Conservation (phyloP, 1,140 invertebrate species). For the Drosophila subobscura region DNA sequence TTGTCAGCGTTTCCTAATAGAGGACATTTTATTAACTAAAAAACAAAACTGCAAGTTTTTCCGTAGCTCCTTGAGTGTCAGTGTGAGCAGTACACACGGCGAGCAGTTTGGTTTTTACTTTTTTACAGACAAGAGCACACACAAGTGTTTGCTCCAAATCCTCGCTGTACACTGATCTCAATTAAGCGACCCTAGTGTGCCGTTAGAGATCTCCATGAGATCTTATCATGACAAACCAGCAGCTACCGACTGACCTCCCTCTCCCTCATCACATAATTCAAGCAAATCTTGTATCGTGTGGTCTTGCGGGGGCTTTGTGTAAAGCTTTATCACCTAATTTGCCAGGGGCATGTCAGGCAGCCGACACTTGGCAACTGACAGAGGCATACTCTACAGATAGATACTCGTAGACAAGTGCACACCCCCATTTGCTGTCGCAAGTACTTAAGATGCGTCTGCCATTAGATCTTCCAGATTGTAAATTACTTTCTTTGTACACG, state of each 20-base stretch:
- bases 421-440: slow-evolving; percentile 28
- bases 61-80: slow-evolving; percentile 22
- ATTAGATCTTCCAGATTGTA: slow-evolving; percentile 29
- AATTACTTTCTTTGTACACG: slow-evolving; percentile 39
- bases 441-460: slow-evolving; percentile 8
- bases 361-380: slow-evolving; percentile 1
- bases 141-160: slow-evolving; percentile 36
- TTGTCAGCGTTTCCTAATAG: slow-evolving; percentile 1
- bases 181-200: slow-evolving; percentile 15
- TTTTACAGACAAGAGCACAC: slow-evolving; percentile 8
- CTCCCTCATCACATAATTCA: slow-evolving; percentile 59
- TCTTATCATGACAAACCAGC: slow-evolving; percentile 45
- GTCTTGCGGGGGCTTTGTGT: slow-evolving; percentile 38
- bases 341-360: slow-evolving; percentile 22
- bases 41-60: neutral
- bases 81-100: slow-evolving; percentile 19
- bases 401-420: slow-evolving; percentile 24
- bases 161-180: slow-evolving; percentile 45
- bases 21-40: slow-evolving; percentile 4
- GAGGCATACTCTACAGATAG: slow-evolving; percentile 1
- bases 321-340: slow-evolving; percentile 48
- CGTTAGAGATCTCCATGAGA: slow-evolving; percentile 25
- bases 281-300: slow-evolving; percentile 55
- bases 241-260: neutral
- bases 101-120: neutral